Base-by-base conservation (phyloP, 1,140 invertebrate species). In the Penaeus japonicus region DNA sequence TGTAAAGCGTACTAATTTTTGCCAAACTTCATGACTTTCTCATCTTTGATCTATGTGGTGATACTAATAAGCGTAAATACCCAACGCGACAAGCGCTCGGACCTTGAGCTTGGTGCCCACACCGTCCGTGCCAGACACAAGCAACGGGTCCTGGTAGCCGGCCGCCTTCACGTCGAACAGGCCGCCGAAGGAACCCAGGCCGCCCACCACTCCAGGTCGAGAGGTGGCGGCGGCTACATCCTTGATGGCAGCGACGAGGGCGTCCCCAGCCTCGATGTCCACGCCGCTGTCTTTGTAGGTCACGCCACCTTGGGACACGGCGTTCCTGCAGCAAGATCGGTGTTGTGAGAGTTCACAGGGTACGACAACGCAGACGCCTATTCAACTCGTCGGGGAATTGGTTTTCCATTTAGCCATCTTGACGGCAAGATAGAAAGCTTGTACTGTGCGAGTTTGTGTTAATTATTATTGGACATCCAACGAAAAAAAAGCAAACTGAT, bases 31-130 rank as follows among this genome's bases (percentile, higher is more conserved):
- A 55, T 57, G 55, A 54, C 62, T 27, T 4, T 62, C 0, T 57
- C 75, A 53, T 55, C n/a, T 27, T 59, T 24, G 10, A 22, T 2
- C 35, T 4, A 7, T 32, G 4, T 30, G 27, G 35, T 47, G 17
- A 79, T 79, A 20, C 12, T 5, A 0, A 35, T 53, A 22, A 18
- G 55, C n/a, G 2, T 32, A 62, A 4, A 15, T 59, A 12, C 39
- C 17, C 20, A 35, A n/a, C 27, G 55, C 22, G 3, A 18, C 7
- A 78, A 24, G 24, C 1, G 15, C 83, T 77, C 91, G 91, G 93
- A 96, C 97, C 94, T 96, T 98, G 70, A 97, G 93, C 94, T 99
- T 99, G 0, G 98, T 99, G 62, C 99, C 98, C 35, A 99, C 98
- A 24, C 98, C 98, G 93, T 99, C 98, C 4, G 98, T 98, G 4